Evolutionary conservation across 2,113 vertebrate species (phyloP).

Genomic region (Scomber japonicus): DNA sequence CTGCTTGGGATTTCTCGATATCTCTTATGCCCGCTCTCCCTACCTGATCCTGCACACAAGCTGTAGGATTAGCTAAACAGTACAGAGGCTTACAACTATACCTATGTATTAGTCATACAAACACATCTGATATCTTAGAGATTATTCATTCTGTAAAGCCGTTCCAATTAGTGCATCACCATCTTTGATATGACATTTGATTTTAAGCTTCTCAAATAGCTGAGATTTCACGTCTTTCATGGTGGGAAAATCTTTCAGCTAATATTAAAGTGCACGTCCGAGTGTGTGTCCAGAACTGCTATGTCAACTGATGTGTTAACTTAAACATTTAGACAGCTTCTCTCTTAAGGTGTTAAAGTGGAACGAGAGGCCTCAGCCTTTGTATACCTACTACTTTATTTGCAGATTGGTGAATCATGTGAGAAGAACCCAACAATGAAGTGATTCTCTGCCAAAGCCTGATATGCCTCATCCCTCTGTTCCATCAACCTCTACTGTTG

Average conservation of each 20-base stretch:
- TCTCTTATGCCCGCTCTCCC: background rate
- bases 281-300: background rate
- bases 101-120: background rate
- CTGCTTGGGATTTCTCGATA: conserved; percentile 10
- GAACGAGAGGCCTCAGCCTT: background rate
- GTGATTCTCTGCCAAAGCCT: too few relatives aligned
- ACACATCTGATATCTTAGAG: conserved; percentile 12
- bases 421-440: too few relatives aligned
- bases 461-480: too few relatives aligned
- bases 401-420: too few relatives aligned
- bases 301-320: background rate
- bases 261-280: background rate
- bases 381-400: background rate
- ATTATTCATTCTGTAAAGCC: conserved; percentile 10
- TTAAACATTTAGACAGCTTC: background rate
- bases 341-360: background rate
- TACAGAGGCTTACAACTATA: conserved; percentile 7
- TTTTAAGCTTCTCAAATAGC: background rate
- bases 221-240: background rate
- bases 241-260: background rate
- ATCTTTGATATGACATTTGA: background rate
- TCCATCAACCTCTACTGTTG: too few relatives aligned
- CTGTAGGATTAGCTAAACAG: conserved; percentile 1
- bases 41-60: background rate
- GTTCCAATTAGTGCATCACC: background rate